phyloP scores from a whole-genome alignment of 1,140 invertebrate genomes.

The Chionoecetes opilio region DNA sequence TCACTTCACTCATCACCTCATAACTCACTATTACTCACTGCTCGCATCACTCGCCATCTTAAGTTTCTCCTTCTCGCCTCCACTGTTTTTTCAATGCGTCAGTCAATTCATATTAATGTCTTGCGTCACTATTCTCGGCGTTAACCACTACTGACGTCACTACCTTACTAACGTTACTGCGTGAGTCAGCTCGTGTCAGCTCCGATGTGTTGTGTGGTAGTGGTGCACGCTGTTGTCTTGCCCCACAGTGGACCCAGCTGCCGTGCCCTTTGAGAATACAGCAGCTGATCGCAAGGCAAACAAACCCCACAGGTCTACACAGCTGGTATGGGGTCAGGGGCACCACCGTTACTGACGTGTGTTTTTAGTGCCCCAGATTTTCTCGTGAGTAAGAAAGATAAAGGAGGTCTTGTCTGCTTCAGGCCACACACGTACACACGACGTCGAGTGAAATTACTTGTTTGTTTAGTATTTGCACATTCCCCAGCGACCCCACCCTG shows the following conservation, averaged over 20 bases:
- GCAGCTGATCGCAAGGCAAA: not conserved
- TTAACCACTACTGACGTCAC: no score
- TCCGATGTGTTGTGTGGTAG: not conserved
- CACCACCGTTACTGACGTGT: not conserved
- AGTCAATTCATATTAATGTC: no score
- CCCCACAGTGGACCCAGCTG: not conserved
- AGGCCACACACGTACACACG: not conserved
- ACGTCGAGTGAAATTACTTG: not conserved
- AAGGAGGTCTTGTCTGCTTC: not conserved
- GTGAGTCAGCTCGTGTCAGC: not conserved
- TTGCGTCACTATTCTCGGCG: no score
- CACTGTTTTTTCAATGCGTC: no score
- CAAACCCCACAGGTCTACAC: not conserved
- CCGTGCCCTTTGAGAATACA: not conserved
- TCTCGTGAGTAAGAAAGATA: not conserved
- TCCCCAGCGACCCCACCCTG: not conserved
- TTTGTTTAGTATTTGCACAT: not conserved
- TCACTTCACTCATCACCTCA: no score
- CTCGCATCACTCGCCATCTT: no score
- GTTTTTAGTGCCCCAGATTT: not conserved
- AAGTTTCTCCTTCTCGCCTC: no score
- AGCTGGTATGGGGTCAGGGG: not conserved
- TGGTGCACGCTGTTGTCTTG: not conserved
- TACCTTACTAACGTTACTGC: not conserved
- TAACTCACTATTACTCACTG: no score